Conservation (phyloP, 2,888 invertebrate species). For the Cryptophagus acutangulus region DNA sequence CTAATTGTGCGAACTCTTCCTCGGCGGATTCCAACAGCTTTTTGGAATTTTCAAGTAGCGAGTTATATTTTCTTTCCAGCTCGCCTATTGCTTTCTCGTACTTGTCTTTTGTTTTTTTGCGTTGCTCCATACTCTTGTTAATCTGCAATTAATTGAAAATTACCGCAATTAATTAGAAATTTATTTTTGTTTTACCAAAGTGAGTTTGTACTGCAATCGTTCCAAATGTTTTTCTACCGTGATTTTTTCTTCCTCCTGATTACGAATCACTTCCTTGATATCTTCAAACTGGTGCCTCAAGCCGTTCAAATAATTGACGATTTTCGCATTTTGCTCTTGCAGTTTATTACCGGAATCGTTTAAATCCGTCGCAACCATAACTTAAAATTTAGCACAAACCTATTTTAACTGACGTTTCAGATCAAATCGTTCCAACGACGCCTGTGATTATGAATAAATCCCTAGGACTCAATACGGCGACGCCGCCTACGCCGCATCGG, state of each 20-base stretch:
- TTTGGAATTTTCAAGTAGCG: conserved; percentile 29
- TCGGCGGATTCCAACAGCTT: conserved; percentile 24
- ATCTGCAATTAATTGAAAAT: conserved; percentile 4
- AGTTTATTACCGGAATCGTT: conserved; percentile 11
- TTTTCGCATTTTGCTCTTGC: conserved; percentile 28
- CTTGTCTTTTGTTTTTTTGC: conserved; percentile 25
- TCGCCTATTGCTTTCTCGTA: conserved; percentile 33
- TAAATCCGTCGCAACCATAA: too few species aligned
- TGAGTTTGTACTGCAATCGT: conserved; percentile 31
- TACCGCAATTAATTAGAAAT: conserved; percentile 5
- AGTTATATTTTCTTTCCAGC: conserved; percentile 29
- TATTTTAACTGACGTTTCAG: conserved; percentile 4
- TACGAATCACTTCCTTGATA: conserved; percentile 26
- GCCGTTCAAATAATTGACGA: conserved; percentile 27
- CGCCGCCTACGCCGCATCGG: conserved; percentile 31
- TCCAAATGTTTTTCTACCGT: conserved; percentile 29
- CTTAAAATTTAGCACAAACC: too few species aligned
- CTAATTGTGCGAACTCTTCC: conserved; percentile 26
- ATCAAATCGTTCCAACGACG: conserved; percentile 12
- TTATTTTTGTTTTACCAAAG: conserved; percentile 21
- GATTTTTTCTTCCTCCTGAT: conserved; percentile 32
- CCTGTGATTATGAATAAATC: conserved; percentile 7
- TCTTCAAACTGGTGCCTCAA: conserved; percentile 31
- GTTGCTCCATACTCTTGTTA: conserved; percentile 26
- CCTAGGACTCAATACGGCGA: conserved; percentile 6